Evolutionary conservation across 1,140 invertebrate species (phyloP).

Genomic region (Littorina saxatilis): DNA sequence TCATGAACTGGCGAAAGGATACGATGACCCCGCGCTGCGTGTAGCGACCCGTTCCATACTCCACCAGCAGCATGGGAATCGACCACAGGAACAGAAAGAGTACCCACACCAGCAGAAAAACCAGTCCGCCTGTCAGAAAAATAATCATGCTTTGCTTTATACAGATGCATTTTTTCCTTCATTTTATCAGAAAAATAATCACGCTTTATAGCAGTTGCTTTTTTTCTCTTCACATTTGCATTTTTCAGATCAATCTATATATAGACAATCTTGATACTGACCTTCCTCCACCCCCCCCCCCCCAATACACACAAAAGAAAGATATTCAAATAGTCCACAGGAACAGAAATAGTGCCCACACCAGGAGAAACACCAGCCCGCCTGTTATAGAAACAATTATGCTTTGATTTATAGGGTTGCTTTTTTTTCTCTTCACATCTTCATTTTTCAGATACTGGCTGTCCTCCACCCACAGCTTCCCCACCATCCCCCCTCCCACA

Average conservation of each 20-base stretch:
- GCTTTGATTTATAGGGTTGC: no score
- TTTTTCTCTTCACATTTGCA: neutral
- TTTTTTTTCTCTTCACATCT: no score
- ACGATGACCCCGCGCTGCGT: slow-evolving; percentile 64
- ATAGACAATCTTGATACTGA: neutral
- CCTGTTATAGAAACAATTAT: no score
- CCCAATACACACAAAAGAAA: neutral
- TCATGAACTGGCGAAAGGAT: slow-evolving; percentile 62
- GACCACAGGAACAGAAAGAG: slow-evolving; percentile 71
- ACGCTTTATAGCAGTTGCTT: neutral
- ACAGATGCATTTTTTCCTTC: neutral
- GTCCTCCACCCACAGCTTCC: no score
- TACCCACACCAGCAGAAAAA: slow-evolving; percentile 69
- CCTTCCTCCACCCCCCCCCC: neutral
- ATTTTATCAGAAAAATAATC: neutral
- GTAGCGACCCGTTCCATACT: slow-evolving; percentile 70
- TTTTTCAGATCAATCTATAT: neutral
- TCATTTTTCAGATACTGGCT: no score
- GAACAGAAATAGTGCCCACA: no score
- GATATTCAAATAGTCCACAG: neutral
- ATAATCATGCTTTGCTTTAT: neutral
- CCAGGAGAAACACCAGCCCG: no score
- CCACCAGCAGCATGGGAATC: slow-evolving; percentile 66
- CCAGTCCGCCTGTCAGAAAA: slow-evolving; percentile 61
- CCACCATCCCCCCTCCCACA: no score